These are phyloP conservation scores for Porites australiensis DNA, from an alignment of 64 coral and sea anemone species.

Conservation along the genomic window DNA sequence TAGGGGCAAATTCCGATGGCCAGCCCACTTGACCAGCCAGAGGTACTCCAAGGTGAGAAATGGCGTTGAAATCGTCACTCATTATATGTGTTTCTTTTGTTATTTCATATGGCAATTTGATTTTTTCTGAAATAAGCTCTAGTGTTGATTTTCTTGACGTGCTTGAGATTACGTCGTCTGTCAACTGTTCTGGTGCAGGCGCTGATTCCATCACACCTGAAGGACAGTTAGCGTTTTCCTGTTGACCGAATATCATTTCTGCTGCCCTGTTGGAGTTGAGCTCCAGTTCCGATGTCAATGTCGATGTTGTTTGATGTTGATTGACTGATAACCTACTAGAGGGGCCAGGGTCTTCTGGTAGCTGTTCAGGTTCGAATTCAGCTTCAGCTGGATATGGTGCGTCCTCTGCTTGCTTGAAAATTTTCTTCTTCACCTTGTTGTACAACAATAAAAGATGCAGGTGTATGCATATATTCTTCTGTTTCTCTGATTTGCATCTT, in stretches of 20 bases:
- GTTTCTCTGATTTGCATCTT: neutral
- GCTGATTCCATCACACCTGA: too few species aligned
- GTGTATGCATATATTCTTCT: neutral
- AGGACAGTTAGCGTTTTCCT: too few species aligned
- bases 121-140: neutral
- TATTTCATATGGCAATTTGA: neutral
- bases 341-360: neutral
- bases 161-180: neutral
- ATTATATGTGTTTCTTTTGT: neutral
- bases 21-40: neutral
- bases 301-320: neutral
- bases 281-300: too few species aligned
- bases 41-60: neutral
- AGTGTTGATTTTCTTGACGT: constrained; percentile 25
- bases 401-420: too few species aligned
- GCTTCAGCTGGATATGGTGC: too few species aligned
- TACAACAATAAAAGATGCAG: constrained; percentile 4
- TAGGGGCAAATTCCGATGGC: neutral
- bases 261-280: too few species aligned
- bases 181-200: too few species aligned
- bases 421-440: neutral
- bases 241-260: too few species aligned
- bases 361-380: too few species aligned
- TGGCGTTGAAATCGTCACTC: neutral
- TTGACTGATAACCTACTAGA: too few species aligned